Percentiles rank a stretch among this genome's conserved stretches.
Evolutionary conservation across 1,140 invertebrate genomes (phyloP).

Genomic region (Arctopsyche grandis): DNA sequence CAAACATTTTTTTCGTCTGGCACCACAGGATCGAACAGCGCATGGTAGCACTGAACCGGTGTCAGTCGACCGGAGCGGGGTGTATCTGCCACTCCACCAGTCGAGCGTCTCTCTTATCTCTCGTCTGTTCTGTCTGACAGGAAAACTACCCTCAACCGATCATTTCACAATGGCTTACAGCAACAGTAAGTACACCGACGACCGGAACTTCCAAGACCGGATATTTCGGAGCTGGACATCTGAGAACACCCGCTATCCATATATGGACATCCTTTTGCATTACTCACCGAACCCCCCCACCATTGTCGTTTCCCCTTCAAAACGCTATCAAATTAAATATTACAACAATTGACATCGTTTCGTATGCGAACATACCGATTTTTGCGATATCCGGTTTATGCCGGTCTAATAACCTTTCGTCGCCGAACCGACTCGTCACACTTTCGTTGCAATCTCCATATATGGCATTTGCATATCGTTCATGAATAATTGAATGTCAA

Average conservation of each 20-base stretch:
- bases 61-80: neutral
- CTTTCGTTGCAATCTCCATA: neutral
- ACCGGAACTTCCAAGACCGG: neutral
- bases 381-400: conserved; percentile 2
- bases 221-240: neutral
- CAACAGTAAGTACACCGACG: neutral
- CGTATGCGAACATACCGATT: too few species aligned
- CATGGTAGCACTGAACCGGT: neutral
- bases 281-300: neutral
- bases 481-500: too few species aligned
- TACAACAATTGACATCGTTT: too few species aligned
- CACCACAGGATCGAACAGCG: neutral
- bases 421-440: neutral
- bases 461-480: neutral
- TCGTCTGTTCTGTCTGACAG: neutral
- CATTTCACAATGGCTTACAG: neutral
- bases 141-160: too few species aligned
- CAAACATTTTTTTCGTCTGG: neutral
- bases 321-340: too few species aligned
- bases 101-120: neutral
- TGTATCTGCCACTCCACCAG: neutral
- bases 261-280: conserved; percentile 17
- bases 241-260: neutral
- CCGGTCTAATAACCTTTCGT: conserved; percentile 6
- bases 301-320: neutral